These are phyloP conservation scores for Chelonus formosanus DNA, from an alignment of 2,888 invertebrate genomes.

Conservation along the genomic window DNA sequence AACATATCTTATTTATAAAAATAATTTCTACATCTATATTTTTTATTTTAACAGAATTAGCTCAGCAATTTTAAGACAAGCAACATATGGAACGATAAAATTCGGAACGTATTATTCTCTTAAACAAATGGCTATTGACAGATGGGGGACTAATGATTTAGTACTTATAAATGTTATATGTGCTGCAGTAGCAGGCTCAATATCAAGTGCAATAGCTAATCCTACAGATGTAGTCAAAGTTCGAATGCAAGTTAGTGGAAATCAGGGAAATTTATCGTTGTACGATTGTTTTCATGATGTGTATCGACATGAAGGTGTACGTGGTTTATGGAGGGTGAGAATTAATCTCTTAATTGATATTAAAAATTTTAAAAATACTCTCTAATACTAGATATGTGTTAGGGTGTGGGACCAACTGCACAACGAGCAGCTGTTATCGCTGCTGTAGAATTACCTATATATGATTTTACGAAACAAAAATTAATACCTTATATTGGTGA, in stretches of 20 bases:
- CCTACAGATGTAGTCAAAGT: conserved; percentile 97
- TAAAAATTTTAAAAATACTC: no score
- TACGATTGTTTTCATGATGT: conserved; percentile 84
- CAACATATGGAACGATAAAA: conserved; percentile 95
- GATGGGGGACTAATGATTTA: conserved; percentile 62
- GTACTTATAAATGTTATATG: conserved; percentile 75
- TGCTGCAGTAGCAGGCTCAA: conserved; percentile 85
- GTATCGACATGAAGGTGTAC: conserved; percentile 82
- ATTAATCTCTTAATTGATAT: background rate
- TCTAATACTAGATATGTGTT: conserved; percentile 10
- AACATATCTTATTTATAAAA: conserved; percentile 17
- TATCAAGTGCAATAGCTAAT: conserved; percentile 94
- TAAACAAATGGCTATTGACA: conserved; percentile 69
- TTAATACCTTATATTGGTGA: conserved; percentile 78
- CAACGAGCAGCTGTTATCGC: conserved; percentile 94
- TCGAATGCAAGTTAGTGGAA: conserved; percentile 83
- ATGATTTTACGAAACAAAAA: conserved; percentile 87
- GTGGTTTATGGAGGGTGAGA: conserved; percentile 86
- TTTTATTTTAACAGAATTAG: conserved; percentile 74
- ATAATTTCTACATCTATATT: conserved; percentile 21
- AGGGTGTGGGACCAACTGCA: conserved; percentile 92
- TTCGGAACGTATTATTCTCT: conserved; percentile 94
- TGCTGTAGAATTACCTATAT: conserved; percentile 92
- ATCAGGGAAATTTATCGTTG: conserved; percentile 65
- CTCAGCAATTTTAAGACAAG: conserved; percentile 91